phyloP scores from a whole-genome alignment of 1,140 invertebrate genomes.

The Nautilus pompilius region DNA sequence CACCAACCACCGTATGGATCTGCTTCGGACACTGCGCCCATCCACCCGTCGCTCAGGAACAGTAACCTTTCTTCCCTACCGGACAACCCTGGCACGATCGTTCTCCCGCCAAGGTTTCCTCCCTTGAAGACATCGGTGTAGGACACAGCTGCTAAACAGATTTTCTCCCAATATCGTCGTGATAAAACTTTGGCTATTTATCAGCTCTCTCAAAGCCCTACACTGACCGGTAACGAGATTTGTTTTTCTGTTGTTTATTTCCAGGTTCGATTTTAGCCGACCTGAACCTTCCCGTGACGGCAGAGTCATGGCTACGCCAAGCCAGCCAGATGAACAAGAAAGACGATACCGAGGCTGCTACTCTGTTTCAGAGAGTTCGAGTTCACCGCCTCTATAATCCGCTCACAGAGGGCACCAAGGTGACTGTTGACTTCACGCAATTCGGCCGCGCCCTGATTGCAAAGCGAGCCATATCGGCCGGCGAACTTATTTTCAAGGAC shows the following conservation, averaged over 20 bases:
- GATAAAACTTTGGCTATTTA: too few relatives aligned
- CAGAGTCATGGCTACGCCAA: constrained; percentile 31
- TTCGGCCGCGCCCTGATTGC: constrained; percentile 24
- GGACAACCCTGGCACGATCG: too few relatives aligned
- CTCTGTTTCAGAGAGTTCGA: constrained; percentile 33
- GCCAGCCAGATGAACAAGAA: constrained; percentile 16
- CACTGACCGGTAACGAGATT: too few relatives aligned
- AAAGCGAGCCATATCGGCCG: constrained; percentile 16
- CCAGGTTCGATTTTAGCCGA: constrained; percentile 26
- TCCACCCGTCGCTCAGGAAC: too few relatives aligned
- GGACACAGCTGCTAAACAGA: too few relatives aligned
- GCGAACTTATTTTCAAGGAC: constrained; percentile 28
- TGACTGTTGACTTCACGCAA: constrained; percentile 23
- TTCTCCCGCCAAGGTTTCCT: too few relatives aligned
- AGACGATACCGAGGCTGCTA: constrained; percentile 11
- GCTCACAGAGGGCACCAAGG: constrained; percentile 19
- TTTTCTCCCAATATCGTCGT: too few relatives aligned
- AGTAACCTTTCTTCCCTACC: too few relatives aligned
- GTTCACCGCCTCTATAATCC: constrained; percentile 30
- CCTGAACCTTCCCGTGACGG: constrained; percentile 24
- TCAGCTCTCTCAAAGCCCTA: too few relatives aligned
- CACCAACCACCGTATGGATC: too few relatives aligned
- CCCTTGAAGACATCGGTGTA: too few relatives aligned
- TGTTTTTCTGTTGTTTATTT: constrained; percentile 2
- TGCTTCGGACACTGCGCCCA: too few relatives aligned